phyloP scores from a whole-genome alignment of 2,113 vertebrate species.

The Loxodonta africana region DNA sequence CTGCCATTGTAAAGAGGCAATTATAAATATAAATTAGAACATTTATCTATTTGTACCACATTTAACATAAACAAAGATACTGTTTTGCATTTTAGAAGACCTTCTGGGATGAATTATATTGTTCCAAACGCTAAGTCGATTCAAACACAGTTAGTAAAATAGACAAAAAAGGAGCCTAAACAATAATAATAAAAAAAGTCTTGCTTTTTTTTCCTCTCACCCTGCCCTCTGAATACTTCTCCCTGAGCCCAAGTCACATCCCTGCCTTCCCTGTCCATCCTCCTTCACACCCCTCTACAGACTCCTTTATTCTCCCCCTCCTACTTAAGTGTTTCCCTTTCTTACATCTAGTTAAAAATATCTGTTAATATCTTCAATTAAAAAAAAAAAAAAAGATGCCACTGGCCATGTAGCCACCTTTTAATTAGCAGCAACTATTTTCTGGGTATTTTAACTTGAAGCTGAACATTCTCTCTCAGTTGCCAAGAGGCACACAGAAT shows the following conservation, averaged over 20 bases:
- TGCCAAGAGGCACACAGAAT: neutral
- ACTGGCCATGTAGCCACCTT: neutral
- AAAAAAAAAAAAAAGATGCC: neutral
- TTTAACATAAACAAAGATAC: constrained; percentile 72
- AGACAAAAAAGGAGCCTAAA: constrained; percentile 1
- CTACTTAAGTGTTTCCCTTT: neutral
- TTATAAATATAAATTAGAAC: constrained; percentile 72
- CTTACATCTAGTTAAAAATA: constrained; percentile 33
- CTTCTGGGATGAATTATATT: constrained; percentile 65
- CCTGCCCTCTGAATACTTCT: neutral
- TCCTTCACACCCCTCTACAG: neutral
- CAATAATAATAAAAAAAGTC: neutral
- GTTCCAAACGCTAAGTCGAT: constrained; percentile 55
- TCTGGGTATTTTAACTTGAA: constrained; percentile 24
- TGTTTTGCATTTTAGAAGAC: constrained; percentile 63
- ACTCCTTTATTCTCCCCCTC: neutral
- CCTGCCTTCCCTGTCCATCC: neutral
- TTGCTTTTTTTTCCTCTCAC: neutral
- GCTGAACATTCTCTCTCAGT: constrained; percentile 13
- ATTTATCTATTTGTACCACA: constrained; percentile 70
- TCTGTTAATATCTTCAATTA: constrained; percentile 39
- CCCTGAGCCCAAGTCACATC: neutral
- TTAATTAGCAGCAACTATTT: constrained; percentile 39
- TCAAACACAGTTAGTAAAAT: constrained; percentile 56
- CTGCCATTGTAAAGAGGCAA: constrained; percentile 48